Percentiles rank a stretch among this genome's conserved stretches.
These are phyloP conservation scores for Montipora foliosa DNA, from an alignment of 64 coral and sea anemone species.

Conservation along the genomic window DNA sequence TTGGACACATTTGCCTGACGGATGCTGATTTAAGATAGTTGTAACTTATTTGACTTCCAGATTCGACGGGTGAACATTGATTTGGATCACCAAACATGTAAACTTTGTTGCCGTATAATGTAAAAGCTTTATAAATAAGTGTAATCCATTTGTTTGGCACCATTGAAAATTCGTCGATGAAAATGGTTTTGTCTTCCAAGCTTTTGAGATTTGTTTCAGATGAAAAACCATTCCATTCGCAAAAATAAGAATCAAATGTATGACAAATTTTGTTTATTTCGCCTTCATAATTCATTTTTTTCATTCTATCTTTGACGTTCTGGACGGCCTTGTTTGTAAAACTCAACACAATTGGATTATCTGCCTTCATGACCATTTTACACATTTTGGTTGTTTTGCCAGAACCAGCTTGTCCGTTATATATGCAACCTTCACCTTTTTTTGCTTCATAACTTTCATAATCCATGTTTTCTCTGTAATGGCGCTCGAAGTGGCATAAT, in stretches of 20 bases:
- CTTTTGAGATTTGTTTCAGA: neutral
- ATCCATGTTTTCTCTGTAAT: slow-evolving; percentile 18
- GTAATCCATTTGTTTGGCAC: slow-evolving; percentile 39
- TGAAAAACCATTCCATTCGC: neutral
- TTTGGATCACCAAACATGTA: slow-evolving; percentile 29
- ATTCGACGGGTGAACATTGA: slow-evolving; percentile 15
- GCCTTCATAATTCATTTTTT: neutral
- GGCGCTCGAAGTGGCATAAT: slow-evolving; percentile 42
- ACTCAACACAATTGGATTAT: neutral
- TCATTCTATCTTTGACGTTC: neutral
- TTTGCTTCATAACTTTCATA: neutral
- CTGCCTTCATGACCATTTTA: slow-evolving; percentile 2
- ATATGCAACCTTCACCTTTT: neutral
- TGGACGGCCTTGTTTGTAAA: neutral
- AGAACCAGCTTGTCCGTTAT: neutral
- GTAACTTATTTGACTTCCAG: neutral
- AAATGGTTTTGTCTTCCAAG: neutral
- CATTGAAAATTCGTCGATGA: slow-evolving; percentile 60
- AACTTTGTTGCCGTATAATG: neutral
- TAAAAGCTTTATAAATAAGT: slow-evolving; percentile 6
- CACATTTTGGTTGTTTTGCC: slow-evolving; percentile 49
- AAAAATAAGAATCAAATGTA: slow-evolving; percentile 51
- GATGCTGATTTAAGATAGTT: too few species aligned
- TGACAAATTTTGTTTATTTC: too few species aligned
- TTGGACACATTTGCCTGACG: too few species aligned